phyloP scores from a whole-genome alignment of 1,140 invertebrate species.

The Drosophila yakuba region DNA sequence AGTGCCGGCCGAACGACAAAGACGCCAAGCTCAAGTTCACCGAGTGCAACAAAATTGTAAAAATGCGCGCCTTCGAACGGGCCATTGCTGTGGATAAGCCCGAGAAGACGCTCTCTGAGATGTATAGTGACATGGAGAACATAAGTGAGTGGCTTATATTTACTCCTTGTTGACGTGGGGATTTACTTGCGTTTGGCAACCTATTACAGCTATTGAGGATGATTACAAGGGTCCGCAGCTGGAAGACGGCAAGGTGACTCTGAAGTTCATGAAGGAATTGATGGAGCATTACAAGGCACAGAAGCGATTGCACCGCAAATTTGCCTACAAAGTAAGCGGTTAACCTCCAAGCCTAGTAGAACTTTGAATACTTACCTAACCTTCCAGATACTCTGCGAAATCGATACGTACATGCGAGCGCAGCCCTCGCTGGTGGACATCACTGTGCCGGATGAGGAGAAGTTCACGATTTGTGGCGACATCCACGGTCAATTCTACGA shows the following conservation, averaged over 20 bases:
- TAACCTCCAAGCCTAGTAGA: too few species aligned
- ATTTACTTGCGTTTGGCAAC: too few species aligned
- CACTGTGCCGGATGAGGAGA: conserved; percentile 92
- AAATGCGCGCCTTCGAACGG: conserved; percentile 97
- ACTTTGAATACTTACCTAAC: not conserved
- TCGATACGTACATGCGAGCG: conserved; percentile 93
- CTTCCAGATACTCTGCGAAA: conserved; percentile 95
- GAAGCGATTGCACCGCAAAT: conserved; percentile 97
- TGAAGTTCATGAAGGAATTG: conserved; percentile 93
- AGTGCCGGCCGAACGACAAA: conserved; percentile 95
- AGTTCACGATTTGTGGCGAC: conserved; percentile 99
- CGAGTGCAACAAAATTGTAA: conserved; percentile 98
- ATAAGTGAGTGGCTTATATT: conserved; percentile 90
- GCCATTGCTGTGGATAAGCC: conserved; percentile 97
- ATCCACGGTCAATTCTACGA: conserved; percentile 99
- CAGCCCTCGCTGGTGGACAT: conserved; percentile 97
- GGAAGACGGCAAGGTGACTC: conserved; percentile 94
- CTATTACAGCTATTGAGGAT: conserved; percentile 93
- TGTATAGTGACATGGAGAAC: conserved; percentile 92
- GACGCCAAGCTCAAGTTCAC: conserved; percentile 97
- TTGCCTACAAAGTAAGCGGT: conserved; percentile 95
- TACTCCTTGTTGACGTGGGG: not conserved
- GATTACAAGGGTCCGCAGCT: conserved; percentile 96
- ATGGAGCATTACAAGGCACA: conserved; percentile 96
- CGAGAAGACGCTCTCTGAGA: conserved; percentile 93